Conservation (phyloP, 2,113 vertebrate species). For the Notiomystis cincta region DNA sequence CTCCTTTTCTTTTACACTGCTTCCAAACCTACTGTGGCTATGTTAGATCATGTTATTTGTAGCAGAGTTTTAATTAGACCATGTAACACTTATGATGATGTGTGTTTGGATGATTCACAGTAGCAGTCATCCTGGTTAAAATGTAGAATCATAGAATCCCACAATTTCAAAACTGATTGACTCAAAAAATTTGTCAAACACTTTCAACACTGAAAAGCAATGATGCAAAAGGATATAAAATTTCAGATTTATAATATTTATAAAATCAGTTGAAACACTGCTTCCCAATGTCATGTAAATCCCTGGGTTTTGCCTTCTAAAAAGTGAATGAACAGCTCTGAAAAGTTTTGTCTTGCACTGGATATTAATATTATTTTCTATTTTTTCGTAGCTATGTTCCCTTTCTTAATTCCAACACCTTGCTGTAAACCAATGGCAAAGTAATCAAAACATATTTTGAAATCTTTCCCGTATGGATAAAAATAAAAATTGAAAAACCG, state of each 20-base stretch:
- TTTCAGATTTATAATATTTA: not conserved
- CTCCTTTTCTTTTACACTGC: not conserved
- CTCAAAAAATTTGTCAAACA: not conserved
- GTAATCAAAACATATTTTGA: not conserved
- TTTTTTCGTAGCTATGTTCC: not conserved
- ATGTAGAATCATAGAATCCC: not conserved
- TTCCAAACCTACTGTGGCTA: not conserved
- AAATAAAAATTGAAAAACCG: not conserved
- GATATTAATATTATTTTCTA: not conserved
- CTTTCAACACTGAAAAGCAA: not conserved
- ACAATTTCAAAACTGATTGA: not conserved
- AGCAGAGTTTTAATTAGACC: not conserved
- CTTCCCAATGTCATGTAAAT: not conserved
- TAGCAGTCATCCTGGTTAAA: not conserved
- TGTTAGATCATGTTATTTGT: not conserved
- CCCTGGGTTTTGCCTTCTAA: not conserved
- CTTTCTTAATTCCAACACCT: not conserved
- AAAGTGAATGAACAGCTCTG: not conserved
- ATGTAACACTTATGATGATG: not conserved
- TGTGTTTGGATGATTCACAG: not conserved
- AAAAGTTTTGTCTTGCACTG: not conserved
- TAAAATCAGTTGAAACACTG: not conserved
- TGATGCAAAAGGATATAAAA: not conserved
- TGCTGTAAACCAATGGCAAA: not conserved
- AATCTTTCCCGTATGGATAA: not conserved